A percentile compares a stretch with the other conserved stretches of the same genome.
Conservation (phyloP, 2,888 invertebrate species). For the Lumbricus terrestris region DNA sequence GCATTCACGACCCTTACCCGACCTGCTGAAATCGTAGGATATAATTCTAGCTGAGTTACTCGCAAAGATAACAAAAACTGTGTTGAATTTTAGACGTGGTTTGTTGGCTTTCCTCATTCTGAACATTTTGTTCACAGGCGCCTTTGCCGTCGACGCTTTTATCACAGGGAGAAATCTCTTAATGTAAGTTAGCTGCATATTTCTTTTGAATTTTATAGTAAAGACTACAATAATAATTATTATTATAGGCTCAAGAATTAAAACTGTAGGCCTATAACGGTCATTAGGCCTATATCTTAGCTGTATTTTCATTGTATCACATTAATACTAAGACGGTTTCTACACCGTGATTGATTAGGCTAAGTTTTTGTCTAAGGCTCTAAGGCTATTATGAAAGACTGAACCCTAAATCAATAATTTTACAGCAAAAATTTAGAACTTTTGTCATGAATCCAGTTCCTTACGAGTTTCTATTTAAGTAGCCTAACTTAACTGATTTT, state of each 20-base stretch:
- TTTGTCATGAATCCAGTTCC: not conserved
- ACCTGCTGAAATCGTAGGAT: too few species aligned
- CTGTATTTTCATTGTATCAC: too few species aligned
- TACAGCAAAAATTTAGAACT: not conserved
- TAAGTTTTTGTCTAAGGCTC: not conserved
- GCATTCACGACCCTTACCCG: too few species aligned
- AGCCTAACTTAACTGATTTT: not conserved
- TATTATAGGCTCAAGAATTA: too few species aligned
- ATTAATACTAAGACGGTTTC: not conserved
- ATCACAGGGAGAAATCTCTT: constrained; percentile 57
- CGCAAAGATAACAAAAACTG: not conserved
- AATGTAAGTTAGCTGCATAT: constrained; percentile 50
- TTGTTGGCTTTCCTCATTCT: constrained; percentile 58
- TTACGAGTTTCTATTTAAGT: not conserved
- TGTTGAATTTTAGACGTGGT: constrained; percentile 49
- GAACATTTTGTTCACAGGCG: constrained; percentile 58
- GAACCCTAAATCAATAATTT: not conserved
- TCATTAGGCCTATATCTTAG: too few species aligned
- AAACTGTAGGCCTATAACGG: too few species aligned
- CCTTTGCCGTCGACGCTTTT: constrained; percentile 58
- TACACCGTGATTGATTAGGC: not conserved
- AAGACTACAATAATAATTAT: too few species aligned
- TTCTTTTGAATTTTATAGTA: not conserved
- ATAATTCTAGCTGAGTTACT: too few species aligned
- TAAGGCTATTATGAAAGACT: not conserved